Conservation (phyloP, 2,113 vertebrate genomes). For the Plestiodon gilberti region DNA sequence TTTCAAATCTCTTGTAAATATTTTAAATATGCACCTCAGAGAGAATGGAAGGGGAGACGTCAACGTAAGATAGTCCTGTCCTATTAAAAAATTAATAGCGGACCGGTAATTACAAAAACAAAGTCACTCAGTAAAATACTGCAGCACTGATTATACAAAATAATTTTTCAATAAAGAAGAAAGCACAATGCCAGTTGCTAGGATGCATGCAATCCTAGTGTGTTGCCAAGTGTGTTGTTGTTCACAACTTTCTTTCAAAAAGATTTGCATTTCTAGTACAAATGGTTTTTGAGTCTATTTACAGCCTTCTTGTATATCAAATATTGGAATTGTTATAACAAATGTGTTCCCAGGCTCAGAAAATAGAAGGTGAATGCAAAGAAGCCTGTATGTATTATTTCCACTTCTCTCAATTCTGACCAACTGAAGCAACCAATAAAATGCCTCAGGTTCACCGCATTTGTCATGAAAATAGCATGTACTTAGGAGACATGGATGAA, state of each 20-base stretch:
- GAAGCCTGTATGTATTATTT: neutral
- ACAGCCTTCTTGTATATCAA: too few relatives aligned
- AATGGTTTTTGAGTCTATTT: too few relatives aligned
- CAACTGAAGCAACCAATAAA: neutral
- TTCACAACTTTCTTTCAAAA: neutral
- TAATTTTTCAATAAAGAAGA: neutral
- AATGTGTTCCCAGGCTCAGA: neutral
- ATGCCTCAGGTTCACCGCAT: neutral
- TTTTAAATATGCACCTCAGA: neutral
- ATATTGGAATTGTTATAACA: too few relatives aligned
- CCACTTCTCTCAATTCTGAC: neutral
- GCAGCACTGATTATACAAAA: too few relatives aligned
- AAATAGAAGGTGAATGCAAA: neutral
- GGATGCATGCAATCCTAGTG: neutral
- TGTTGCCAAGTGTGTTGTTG: neutral
- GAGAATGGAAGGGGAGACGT: neutral
- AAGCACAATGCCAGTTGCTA: neutral
- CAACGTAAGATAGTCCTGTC: neutral
- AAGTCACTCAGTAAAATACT: neutral
- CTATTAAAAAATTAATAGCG: neutral
- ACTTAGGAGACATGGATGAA: neutral
- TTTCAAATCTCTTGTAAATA: neutral
- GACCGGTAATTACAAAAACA: neutral
- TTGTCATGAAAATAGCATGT: neutral
- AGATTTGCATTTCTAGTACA: too few relatives aligned